phyloP scores from a whole-genome alignment of 2,113 vertebrate species.

The Lepisosteus osseus region DNA sequence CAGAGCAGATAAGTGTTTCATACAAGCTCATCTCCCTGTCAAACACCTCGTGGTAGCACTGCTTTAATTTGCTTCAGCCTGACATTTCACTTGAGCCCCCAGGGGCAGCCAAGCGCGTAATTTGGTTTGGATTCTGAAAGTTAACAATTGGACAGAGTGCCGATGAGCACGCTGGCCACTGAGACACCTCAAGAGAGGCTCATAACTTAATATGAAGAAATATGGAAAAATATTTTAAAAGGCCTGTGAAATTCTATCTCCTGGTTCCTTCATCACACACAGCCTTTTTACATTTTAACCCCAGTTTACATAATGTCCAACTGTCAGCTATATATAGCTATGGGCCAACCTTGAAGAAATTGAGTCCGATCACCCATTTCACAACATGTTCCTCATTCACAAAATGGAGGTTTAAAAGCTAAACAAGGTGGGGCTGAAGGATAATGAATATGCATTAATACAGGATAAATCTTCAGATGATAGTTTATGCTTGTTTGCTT shows the following conservation, averaged over 20 bases:
- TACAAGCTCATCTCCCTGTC: no score
- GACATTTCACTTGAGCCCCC: no score
- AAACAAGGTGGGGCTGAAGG: slow-evolving; percentile 29
- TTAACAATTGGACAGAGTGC: background rate
- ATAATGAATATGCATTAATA: slow-evolving; percentile 32
- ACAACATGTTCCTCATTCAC: slow-evolving; percentile 35
- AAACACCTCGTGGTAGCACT: no score
- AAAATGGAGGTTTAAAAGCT: slow-evolving; percentile 28
- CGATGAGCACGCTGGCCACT: background rate
- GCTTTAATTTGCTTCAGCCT: no score
- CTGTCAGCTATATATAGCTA: slow-evolving; percentile 34
- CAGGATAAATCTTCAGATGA: background rate
- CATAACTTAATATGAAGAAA: slow-evolving; percentile 20
- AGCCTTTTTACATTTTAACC: background rate
- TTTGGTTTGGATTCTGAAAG: background rate
- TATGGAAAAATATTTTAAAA: slow-evolving; percentile 18
- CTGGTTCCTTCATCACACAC: no score
- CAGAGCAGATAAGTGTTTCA: no score
- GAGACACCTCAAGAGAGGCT: background rate
- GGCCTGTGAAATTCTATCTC: no score
- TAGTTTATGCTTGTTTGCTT: background rate
- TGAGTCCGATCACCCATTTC: slow-evolving; percentile 31
- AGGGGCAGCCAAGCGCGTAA: no score
- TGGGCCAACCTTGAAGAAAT: slow-evolving; percentile 26
- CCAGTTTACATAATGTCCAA: slow-evolving; percentile 33